phyloP scores from a whole-genome alignment of 2,797 vertebrate species.

The Phataginus tricuspis region DNA sequence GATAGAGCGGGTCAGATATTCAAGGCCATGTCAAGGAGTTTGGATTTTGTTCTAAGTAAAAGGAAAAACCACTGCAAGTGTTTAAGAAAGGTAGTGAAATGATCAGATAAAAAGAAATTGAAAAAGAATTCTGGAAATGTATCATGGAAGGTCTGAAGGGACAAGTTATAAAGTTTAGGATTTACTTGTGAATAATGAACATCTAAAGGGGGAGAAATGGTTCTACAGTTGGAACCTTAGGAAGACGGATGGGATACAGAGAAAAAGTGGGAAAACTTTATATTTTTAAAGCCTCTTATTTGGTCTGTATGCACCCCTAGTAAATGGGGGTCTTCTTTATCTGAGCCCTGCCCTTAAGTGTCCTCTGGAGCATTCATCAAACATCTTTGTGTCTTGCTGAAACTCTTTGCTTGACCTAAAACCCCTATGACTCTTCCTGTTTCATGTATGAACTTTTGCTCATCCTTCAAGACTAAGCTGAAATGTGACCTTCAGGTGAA shows the following conservation, averaged over 20 bases:
- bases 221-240: not conserved
- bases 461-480: not conserved
- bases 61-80: not conserved
- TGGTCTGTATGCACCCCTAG: not conserved
- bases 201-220: not conserved
- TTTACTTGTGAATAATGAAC: not conserved
- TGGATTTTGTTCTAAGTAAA: slow-evolving; percentile 7
- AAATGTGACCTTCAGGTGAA: not conserved
- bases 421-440: not conserved
- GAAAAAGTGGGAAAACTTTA: not conserved
- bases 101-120: not conserved
- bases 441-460: not conserved
- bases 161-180: not conserved
- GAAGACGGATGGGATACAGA: not conserved
- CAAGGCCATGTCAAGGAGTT: not conserved
- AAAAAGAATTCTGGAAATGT: not conserved
- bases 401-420: not conserved
- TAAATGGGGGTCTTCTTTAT: not conserved
- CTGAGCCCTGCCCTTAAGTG: not conserved
- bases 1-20: not conserved
- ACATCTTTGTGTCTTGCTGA: not conserved
- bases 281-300: not conserved
- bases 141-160: not conserved
- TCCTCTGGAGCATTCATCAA: not conserved
- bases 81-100: not conserved